Conservation (phyloP, 2,113 vertebrate species). For the Myrmecobius fasciatus region DNA sequence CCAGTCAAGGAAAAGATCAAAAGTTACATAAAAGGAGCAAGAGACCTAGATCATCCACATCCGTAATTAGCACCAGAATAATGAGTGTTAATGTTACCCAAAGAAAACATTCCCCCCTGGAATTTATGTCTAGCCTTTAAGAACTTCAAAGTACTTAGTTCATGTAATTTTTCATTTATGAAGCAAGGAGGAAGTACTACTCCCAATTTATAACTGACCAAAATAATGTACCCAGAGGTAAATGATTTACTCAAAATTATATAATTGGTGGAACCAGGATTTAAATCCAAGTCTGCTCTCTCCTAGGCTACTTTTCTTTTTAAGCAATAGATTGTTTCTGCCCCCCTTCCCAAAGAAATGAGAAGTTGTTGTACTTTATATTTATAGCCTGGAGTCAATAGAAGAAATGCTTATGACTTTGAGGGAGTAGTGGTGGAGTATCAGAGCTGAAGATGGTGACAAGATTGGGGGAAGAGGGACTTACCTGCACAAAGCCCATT, state of each 20-base stretch:
- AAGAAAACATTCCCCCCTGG: not conserved
- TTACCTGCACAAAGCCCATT: not conserved
- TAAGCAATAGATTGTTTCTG: not conserved
- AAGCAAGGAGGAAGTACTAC: not conserved
- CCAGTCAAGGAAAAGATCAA: not conserved
- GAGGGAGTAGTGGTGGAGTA: not conserved
- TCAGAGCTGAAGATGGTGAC: not conserved
- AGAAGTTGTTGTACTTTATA: not conserved
- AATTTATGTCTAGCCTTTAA: not conserved
- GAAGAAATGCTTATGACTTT: not conserved
- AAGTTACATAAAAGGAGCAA: not conserved
- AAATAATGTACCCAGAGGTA: not conserved
- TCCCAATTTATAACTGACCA: not conserved
- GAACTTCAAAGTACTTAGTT: not conserved
- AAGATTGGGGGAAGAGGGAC: not conserved
- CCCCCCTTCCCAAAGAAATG: not conserved
- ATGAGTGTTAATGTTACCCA: not conserved
- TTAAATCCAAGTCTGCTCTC: not conserved
- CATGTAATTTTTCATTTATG: not conserved
- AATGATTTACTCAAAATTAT: not conserved
- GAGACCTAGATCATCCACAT: not conserved
- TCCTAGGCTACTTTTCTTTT: not conserved
- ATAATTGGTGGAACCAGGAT: not conserved
- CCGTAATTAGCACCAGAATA: not conserved
- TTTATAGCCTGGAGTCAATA: not conserved